Evolutionary conservation across 2,113 vertebrate species (phyloP).

Genomic region (Phylloscopus trochilus): DNA sequence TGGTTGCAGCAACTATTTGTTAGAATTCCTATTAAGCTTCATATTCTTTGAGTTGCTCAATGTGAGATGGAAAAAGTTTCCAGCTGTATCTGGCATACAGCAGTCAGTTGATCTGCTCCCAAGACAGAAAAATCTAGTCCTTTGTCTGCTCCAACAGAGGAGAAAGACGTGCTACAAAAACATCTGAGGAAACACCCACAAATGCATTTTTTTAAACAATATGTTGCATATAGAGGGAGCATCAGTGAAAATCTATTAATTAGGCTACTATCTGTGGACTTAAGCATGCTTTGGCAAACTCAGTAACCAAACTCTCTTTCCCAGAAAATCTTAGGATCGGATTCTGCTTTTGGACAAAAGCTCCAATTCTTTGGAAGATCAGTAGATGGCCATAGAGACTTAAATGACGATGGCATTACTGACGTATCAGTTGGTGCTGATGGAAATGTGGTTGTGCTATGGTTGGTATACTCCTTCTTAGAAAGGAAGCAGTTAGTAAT

Average conservation of each 20-base stretch:
- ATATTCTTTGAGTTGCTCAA: background rate
- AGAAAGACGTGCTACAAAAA: background rate
- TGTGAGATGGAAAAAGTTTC: constrained; percentile 6
- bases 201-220: background rate
- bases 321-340: constrained; percentile 85
- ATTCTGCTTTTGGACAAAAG: constrained; percentile 73
- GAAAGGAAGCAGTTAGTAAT: background rate
- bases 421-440: constrained; percentile 87
- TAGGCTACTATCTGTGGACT: background rate
- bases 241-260: background rate
- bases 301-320: constrained; percentile 44
- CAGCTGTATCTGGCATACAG: background rate
- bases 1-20: background rate
- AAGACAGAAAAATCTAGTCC: background rate
- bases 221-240: background rate
- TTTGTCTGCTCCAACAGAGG: background rate
- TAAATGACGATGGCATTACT: constrained; percentile 83
- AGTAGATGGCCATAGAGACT: constrained; percentile 82
- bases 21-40: background rate
- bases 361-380: constrained; percentile 90
- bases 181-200: background rate
- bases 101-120: background rate
- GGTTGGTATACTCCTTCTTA: constrained; percentile 73
- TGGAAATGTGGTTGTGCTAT: constrained; percentile 88
- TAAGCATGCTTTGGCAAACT: background rate